Evolutionary conservation across 2,113 vertebrate species (phyloP).

Genomic region (Salvelinus sp.): DNA sequence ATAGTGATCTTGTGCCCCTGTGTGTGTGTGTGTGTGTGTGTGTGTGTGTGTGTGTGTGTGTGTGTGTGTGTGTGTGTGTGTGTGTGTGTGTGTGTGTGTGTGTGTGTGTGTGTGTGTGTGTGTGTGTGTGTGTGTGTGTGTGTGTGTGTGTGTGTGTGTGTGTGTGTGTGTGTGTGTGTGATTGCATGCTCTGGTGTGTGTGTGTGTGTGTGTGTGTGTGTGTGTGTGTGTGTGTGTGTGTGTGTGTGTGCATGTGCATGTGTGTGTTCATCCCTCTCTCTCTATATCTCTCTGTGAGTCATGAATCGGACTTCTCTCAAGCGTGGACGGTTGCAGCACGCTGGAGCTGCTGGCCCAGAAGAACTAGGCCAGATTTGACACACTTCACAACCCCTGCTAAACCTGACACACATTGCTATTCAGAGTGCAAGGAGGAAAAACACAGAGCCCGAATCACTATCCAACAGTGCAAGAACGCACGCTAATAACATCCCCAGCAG

Average conservation of each 20-base stretch:
- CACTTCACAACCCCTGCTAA: constrained; percentile 67
- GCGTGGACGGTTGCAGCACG: constrained; percentile 58
- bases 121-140: constrained; percentile 12
- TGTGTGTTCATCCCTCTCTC: constrained; percentile 9
- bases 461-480: constrained; percentile 13
- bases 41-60: constrained; percentile 10
- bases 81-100: neutral
- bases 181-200: too few species aligned
- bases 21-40: neutral
- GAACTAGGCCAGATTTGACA: constrained; percentile 77
- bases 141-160: constrained; percentile 15
- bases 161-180: neutral
- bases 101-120: neutral
- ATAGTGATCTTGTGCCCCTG: neutral
- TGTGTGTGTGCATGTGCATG: neutral
- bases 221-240: constrained; percentile 15
- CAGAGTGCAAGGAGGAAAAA: neutral
- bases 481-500: constrained; percentile 12
- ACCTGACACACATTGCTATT: constrained; percentile 51
- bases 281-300: constrained; percentile 54
- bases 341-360: constrained; percentile 65
- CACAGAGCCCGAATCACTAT: constrained; percentile 13
- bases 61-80: constrained; percentile 14
- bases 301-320: constrained; percentile 57
- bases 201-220: constrained; percentile 11